Evolutionary conservation across 2,113 vertebrate genomes (phyloP), one percentile per base, ranked within the genome.

Genomic region (Barnardius zonarius): DNA sequence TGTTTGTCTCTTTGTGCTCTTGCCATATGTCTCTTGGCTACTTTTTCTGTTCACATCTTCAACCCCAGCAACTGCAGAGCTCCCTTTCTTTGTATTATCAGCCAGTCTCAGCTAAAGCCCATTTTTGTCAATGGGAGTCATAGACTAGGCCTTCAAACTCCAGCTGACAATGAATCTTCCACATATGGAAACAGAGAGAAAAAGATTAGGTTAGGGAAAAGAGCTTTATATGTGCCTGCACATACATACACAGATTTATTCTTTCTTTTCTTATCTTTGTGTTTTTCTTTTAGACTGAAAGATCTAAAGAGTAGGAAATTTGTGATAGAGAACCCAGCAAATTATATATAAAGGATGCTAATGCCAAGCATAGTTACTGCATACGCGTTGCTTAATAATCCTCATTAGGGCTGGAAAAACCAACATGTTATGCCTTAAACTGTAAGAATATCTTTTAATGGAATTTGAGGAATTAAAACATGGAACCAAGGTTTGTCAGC

Each of bases 401-500:
- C 92, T 90, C 79, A 93, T 96, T 94, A 95, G 90, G 70, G 46
- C 54, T 90, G 68, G 91, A 89, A 96, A 97, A 96, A 96, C 93
- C 95, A 97, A 94, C 75, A 82, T 92, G 82, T 95, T 97, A 95
- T 92, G 80, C 79, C 57, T 92, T 86, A 95, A 95, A 95, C 83
- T 84, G 23, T 76, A 93, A 84, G 87, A 74, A 93, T 55, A 81
- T 79, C 80, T 83, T 92, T 86, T 96, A 97, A 97, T 96, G 90
- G 96, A 92, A 96, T 96, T 92, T 86, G 64, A 96, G 82, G 96
- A 96, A 96, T 97, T 97, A 96, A 97, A 96, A 90, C 76, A 70
- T 46, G 63, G 77, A 92, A 76, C 31, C 44, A 20, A 44, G 90
- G 66, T 86, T 97, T 96, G 92, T 86, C 91, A 78, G 87, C 91